These are phyloP conservation scores for Gryllus longicercus DNA, from an alignment of 2,888 invertebrate species.

Conservation along the genomic window DNA sequence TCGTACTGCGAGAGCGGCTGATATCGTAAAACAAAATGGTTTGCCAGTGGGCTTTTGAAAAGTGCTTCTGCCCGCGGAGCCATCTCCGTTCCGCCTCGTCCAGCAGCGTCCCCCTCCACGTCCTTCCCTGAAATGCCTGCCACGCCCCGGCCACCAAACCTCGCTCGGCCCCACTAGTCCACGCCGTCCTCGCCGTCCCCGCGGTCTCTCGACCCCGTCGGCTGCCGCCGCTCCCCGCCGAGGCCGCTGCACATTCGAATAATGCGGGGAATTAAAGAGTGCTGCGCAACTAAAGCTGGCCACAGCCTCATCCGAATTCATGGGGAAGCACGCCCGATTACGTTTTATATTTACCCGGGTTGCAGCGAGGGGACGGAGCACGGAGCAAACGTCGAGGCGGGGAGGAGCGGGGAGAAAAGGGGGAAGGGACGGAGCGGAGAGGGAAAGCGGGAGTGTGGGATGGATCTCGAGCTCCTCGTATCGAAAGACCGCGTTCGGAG, in stretches of 20 bases:
- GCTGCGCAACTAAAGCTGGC: neutral
- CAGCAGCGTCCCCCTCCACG: neutral
- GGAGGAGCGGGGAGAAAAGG: neutral
- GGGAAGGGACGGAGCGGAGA: neutral
- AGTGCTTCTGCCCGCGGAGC: conserved; percentile 1
- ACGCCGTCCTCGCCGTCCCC: no score
- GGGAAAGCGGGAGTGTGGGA: neutral
- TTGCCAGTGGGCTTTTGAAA: conserved; percentile 6
- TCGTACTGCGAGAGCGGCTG: conserved; percentile 1
- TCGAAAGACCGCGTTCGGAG: neutral
- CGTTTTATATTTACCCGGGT: neutral
- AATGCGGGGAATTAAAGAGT: conserved; percentile 10
- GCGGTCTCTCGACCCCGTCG: no score
- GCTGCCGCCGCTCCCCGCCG: no score
- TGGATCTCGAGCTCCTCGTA: neutral
- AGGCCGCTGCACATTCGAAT: neutral
- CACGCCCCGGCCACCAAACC: no score
- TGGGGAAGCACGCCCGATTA: conserved; percentile 5
- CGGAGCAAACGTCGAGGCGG: neutral
- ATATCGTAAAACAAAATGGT: conserved; percentile 17
- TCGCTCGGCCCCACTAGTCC: no score
- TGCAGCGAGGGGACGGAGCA: neutral
- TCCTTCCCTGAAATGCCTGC: no score
- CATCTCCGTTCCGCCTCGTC: neutral
- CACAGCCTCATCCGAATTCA: conserved; percentile 17